Conservation (phyloP, 2,113 vertebrate species). For the Thinocorus orbignyianus region DNA sequence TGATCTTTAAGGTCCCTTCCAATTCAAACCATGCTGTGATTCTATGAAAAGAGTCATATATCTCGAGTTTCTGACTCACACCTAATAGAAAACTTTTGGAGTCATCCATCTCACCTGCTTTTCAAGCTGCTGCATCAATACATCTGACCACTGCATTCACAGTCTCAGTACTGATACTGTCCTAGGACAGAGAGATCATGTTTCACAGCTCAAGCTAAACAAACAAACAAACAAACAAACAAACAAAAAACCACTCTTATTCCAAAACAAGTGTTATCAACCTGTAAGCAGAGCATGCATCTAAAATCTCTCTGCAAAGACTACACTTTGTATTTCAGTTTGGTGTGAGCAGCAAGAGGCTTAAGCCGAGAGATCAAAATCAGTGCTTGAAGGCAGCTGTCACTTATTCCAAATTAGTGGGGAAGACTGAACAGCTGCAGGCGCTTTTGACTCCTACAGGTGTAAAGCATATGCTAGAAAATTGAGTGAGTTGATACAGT, state of each 20-base stretch:
- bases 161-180: background rate
- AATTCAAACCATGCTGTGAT: background rate
- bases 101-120: background rate
- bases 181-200: background rate
- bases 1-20: too few relatives aligned
- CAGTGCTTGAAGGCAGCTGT: background rate
- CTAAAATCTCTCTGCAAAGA: background rate
- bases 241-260: background rate
- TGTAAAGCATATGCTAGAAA: background rate
- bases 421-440: background rate
- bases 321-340: background rate
- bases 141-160: background rate
- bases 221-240: background rate
- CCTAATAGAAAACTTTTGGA: background rate
- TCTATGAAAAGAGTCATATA: background rate
- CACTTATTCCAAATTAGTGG: background rate
- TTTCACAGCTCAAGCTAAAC: background rate
- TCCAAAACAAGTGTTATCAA: background rate
- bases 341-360: background rate
- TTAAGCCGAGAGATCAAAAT: background rate
- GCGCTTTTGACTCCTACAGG: background rate
- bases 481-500: background rate
- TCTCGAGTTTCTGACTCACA: background rate
- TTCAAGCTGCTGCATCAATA: background rate
- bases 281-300: fast-evolving